Conservation (phyloP, 2,113 vertebrate species). For the Elephantulus edwardii region DNA sequence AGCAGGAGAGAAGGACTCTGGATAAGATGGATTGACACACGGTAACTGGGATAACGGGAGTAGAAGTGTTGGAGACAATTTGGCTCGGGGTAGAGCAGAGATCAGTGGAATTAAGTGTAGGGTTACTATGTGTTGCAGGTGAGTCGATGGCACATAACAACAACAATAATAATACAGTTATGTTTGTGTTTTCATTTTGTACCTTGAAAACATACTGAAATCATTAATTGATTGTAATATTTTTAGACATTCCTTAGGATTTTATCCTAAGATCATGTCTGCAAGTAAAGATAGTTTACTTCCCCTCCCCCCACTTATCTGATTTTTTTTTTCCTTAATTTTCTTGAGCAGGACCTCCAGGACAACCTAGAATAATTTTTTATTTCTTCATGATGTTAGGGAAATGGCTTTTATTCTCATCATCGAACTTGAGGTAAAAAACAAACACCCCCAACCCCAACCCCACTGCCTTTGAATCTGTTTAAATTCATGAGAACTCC, state of each 20-base stretch:
- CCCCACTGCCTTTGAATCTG: too few species aligned
- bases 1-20: too few species aligned
- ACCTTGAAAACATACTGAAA: not conserved
- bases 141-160: too few species aligned
- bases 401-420: not conserved
- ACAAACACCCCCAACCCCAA: too few species aligned
- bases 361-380: not conserved
- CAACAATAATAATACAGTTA: not conserved
- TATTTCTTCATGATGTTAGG: not conserved
- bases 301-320: not conserved
- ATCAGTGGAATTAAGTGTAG: too few species aligned
- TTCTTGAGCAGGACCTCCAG: not conserved
- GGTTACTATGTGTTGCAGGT: too few species aligned
- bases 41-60: too few species aligned
- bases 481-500: too few species aligned
- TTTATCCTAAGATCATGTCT: not conserved
- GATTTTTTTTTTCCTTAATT: not conserved
- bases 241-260: not conserved
- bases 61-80: too few species aligned
- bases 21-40: too few species aligned
- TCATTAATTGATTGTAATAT: constrained; percentile 21
- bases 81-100: too few species aligned
- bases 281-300: not conserved
- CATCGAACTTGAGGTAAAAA: not conserved
- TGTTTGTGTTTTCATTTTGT: not conserved